A percentile compares a stretch with the other conserved stretches of the same genome.
phyloP scores from a whole-genome alignment of 1,140 invertebrate species.

The Tribolium castaneum region DNA sequence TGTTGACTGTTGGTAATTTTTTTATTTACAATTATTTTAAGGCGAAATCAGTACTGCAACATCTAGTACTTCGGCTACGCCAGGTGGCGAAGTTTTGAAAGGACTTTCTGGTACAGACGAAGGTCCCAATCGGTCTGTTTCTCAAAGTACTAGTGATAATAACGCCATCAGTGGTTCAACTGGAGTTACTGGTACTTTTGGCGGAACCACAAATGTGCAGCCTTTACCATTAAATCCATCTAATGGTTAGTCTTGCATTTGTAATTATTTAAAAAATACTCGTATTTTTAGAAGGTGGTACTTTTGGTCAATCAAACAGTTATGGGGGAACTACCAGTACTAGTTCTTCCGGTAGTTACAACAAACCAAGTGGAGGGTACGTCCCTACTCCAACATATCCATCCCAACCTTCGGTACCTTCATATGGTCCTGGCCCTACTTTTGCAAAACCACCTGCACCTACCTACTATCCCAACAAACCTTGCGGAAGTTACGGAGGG shows the following conservation, averaged over 20 bases:
- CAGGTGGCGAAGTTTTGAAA: not conserved
- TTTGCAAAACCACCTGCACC: not conserved
- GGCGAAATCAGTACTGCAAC: not conserved
- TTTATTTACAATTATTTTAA: not conserved
- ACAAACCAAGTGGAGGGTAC: not conserved
- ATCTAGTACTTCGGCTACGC: not conserved
- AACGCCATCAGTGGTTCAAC: not conserved
- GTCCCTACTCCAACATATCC: not conserved
- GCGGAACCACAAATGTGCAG: not conserved
- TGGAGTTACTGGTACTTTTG: not conserved
- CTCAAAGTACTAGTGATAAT: not conserved
- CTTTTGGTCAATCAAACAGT: not conserved
- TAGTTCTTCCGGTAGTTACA: not conserved
- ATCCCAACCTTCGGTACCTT: not conserved
- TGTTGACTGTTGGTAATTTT: not conserved
- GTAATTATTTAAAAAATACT: not conserved
- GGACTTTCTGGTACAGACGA: not conserved
- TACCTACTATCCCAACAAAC: not conserved
- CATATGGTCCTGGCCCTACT: not conserved
- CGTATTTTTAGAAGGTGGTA: not conserved
- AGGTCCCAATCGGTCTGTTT: not conserved
- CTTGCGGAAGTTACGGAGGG: constrained; percentile 7
- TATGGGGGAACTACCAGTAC: not conserved
- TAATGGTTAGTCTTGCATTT: not conserved
- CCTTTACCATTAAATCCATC: not conserved